Percentiles rank a stretch among this genome's conserved stretches.
Conservation (phyloP, 2,888 invertebrate genomes). For the Agriotes lineatus region DNA sequence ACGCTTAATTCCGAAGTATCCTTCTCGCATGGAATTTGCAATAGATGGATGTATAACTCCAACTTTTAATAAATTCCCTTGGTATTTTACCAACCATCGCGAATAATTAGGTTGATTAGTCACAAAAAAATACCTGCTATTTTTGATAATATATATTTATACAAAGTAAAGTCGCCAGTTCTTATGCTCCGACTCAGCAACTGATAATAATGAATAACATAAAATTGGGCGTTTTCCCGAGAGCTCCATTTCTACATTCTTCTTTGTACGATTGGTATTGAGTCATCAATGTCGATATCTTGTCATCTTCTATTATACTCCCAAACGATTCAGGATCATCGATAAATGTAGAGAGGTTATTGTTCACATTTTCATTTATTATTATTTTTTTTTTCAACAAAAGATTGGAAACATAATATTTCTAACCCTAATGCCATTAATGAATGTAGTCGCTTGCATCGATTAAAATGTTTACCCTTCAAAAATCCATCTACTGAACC, state of each 20-base stretch:
- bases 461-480: conserved; percentile 53
- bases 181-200: background rate
- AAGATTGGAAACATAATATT: background rate
- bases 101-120: background rate
- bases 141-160: background rate
- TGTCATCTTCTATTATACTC: conserved; percentile 18
- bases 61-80: background rate
- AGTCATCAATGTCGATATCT: conserved; percentile 24
- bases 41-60: no score
- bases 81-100: background rate
- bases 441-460: conserved; percentile 52
- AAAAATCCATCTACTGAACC: conserved; percentile 52
- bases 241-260: no score
- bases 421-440: conserved; percentile 28
- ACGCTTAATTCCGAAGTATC: background rate
- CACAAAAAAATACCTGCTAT: background rate
- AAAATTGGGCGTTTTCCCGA: conserved; percentile 56
- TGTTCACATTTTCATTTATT: background rate
- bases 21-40: background rate
- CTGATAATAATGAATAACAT: background rate
- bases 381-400: no score
- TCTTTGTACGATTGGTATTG: conserved; percentile 12
- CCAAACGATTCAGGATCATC: background rate
- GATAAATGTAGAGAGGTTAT: background rate
- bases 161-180: background rate